Evolutionary conservation across 2,113 vertebrate genomes (phyloP).

Genomic region (Bubalus kerabau): DNA sequence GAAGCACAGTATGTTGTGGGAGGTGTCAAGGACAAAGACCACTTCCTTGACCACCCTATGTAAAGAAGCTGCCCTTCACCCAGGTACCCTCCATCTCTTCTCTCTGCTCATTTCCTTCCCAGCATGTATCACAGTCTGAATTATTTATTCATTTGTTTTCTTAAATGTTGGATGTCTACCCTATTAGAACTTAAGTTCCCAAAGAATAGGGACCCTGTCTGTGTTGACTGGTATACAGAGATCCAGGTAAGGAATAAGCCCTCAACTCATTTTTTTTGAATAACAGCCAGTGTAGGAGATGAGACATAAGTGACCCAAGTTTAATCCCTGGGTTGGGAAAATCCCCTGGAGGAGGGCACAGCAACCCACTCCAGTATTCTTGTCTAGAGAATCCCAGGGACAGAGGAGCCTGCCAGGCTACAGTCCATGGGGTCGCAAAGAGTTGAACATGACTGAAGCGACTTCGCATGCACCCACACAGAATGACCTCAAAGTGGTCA

Average conservation of each 20-base stretch:
- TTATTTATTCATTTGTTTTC: neutral
- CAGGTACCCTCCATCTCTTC: neutral
- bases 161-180: neutral
- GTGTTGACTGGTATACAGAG: neutral
- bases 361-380: neutral
- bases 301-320: neutral
- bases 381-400: neutral
- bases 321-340: neutral
- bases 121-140: neutral
- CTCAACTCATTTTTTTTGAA: neutral
- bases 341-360: neutral
- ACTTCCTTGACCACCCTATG: neutral
- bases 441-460: neutral
- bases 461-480: neutral
- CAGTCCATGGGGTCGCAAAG: rapidly evolving
- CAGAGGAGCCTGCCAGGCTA: neutral
- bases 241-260: neutral
- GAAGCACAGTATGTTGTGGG: neutral
- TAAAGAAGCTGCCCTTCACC: neutral
- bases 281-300: neutral
- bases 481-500: neutral
- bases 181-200: neutral
- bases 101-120: neutral
- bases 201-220: neutral
- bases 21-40: neutral